phyloP scores from a whole-genome alignment of 2,888 invertebrate genomes.

The Pandemis cinnamomeana region DNA sequence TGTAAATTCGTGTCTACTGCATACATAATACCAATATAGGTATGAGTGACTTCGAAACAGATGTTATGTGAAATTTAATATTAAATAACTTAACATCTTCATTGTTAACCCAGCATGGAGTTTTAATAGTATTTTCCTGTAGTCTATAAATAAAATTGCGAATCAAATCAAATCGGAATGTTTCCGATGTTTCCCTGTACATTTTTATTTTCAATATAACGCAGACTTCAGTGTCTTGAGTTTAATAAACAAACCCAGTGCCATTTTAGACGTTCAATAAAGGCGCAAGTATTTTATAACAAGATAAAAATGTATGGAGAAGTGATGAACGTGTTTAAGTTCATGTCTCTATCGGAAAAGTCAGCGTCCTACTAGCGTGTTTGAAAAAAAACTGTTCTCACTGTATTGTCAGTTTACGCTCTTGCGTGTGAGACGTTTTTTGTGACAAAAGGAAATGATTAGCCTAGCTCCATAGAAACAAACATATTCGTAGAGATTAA shows the following conservation, averaged over 20 bases:
- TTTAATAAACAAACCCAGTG: neutral
- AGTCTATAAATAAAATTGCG: conserved; percentile 8
- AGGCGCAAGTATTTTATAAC: no score
- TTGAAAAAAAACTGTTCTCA: neutral
- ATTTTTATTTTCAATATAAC: neutral
- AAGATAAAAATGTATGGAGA: no score
- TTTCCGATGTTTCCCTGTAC: neutral
- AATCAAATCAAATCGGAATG: neutral
- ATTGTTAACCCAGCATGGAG: neutral
- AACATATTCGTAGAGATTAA: neutral
- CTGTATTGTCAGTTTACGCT: neutral
- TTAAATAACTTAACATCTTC: neutral
- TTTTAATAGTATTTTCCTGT: conserved; percentile 15
- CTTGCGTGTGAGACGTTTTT: neutral
- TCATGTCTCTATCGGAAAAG: neutral
- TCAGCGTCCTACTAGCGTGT: neutral
- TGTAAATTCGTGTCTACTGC: no score
- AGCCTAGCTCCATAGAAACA: neutral
- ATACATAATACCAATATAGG: no score
- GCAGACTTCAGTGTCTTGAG: neutral
- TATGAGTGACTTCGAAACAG: no score
- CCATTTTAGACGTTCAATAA: no score
- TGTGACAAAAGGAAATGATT: neutral
- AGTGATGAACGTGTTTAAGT: no score
- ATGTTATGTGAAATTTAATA: no score